A percentile compares a stretch with the other conserved stretches of the same genome.
phyloP scores from a whole-genome alignment of 92 coral and sea anemone species.

The Zoanthus gigantus region DNA sequence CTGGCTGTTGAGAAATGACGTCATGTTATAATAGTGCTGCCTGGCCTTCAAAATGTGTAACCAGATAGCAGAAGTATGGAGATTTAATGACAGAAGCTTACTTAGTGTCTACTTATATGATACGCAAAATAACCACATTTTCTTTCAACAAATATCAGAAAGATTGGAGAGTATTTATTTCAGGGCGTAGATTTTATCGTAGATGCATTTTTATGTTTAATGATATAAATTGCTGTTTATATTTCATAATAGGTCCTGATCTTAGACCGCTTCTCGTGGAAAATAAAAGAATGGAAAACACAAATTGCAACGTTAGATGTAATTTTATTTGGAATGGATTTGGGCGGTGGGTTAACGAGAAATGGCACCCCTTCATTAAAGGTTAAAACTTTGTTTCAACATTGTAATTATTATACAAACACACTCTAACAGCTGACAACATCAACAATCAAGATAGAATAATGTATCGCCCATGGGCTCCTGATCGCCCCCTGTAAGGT shows the following conservation, averaged over 20 bases:
- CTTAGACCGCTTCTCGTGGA: background rate
- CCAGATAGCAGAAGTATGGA: background rate
- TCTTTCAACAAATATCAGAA: background rate
- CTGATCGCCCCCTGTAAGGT: no score
- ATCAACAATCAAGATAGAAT: background rate
- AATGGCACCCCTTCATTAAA: constrained; percentile 69
- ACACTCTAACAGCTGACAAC: no score
- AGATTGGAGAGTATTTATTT: background rate
- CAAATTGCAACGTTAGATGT: constrained; percentile 57
- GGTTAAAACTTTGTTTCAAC: constrained; percentile 24
- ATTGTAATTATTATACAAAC: no score
- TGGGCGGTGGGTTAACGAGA: constrained; percentile 76
- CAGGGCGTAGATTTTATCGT: background rate
- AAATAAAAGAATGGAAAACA: background rate
- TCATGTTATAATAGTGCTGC: background rate
- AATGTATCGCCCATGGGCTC: no score
- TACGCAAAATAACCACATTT: background rate
- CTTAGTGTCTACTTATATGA: no score
- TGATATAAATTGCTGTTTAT: background rate
- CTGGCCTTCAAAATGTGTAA: background rate
- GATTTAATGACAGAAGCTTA: background rate
- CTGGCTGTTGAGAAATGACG: background rate
- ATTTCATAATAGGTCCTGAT: constrained; percentile 6
- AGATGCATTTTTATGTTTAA: background rate
- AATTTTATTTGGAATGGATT: constrained; percentile 82